phyloP scores from a whole-genome alignment of 2,113 vertebrate genomes.

The Ceuthmochares aereus region DNA sequence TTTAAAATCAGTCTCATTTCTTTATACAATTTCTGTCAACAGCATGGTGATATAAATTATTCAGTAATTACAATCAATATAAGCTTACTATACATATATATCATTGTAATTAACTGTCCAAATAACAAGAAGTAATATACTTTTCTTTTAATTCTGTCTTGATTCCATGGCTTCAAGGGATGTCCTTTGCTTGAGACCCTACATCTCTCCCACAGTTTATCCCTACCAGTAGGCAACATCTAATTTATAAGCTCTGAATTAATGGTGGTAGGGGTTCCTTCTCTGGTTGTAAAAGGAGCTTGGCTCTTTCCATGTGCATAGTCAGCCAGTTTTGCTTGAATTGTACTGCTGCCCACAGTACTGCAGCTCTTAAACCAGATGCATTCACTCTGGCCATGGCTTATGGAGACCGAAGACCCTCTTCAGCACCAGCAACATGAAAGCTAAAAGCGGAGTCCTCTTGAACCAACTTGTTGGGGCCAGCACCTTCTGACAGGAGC shows the following conservation, averaged over 20 bases:
- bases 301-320: neutral
- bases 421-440: neutral
- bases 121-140: neutral
- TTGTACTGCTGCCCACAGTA: neutral
- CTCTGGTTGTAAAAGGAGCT: neutral
- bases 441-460: neutral
- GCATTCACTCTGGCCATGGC: neutral
- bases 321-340: neutral
- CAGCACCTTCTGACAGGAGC: neutral
- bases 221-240: neutral
- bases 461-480: neutral
- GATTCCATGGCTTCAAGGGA: neutral
- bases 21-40: constrained; percentile 4
- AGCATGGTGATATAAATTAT: neutral
- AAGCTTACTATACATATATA: neutral
- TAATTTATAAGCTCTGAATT: neutral
- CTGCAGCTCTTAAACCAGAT: neutral
- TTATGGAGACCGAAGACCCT: neutral
- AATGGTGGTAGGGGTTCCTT: neutral
- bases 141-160: neutral
- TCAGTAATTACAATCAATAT: constrained; percentile 47
- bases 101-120: constrained; percentile 44
- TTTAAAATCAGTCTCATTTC: neutral
- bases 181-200: neutral
- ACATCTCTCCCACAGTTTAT: neutral